Percentiles rank a stretch among this genome's conserved stretches.
These are phyloP conservation scores for Garrulus glandarius DNA, from an alignment of 2,797 vertebrate species.

Conservation along the genomic window DNA sequence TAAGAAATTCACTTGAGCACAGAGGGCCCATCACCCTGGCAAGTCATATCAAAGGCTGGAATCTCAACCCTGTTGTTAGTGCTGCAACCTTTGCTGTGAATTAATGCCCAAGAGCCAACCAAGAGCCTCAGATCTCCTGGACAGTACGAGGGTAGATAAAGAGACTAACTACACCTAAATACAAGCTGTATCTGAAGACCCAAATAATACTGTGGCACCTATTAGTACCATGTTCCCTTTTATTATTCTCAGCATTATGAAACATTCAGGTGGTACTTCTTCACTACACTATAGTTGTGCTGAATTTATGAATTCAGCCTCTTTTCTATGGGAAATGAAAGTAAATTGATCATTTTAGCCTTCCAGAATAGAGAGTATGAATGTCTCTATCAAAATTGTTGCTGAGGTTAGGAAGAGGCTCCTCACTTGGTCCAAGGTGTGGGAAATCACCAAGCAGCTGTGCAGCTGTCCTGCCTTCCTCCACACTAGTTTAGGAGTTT, in stretches of 20 bases:
- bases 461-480: neutral
- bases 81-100: neutral
- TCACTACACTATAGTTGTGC: neutral
- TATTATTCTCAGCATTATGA: neutral
- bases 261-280: neutral
- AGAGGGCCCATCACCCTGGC: neutral
- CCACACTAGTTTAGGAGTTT: neutral
- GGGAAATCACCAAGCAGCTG: neutral
- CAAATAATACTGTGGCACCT: neutral
- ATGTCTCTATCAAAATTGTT: neutral
- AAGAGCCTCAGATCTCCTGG: neutral
- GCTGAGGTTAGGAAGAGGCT: neutral
- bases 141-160: neutral
- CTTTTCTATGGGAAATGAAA: neutral
- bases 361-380: neutral
- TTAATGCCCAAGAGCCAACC: neutral
- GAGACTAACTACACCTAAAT: neutral
- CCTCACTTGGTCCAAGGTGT: neutral
- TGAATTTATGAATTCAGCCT: neutral
- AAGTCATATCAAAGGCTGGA: neutral
- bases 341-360: neutral
- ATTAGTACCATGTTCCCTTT: neutral
- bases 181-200: neutral
- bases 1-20: neutral
- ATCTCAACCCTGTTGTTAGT: neutral